Conservation (phyloP, 2,888 invertebrate genomes). For the Cotesia congregata region DNA sequence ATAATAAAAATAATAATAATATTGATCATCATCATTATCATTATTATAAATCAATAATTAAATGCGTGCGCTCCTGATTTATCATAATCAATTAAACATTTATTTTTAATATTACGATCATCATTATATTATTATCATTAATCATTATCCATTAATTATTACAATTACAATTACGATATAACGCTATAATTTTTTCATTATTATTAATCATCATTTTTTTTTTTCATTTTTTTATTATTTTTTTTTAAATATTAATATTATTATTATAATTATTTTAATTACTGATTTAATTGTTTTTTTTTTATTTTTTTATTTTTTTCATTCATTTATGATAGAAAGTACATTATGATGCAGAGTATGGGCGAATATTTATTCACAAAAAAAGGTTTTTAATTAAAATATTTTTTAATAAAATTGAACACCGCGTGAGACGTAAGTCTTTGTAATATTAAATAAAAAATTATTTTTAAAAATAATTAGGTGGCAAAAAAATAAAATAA, state of each 20-base stretch:
- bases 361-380: slow-evolving; percentile 54
- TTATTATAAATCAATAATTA: slow-evolving; percentile 61
- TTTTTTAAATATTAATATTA: slow-evolving; percentile 7
- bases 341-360: slow-evolving; percentile 60
- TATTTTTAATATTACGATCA: slow-evolving; percentile 53
- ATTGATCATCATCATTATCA: slow-evolving; percentile 39
- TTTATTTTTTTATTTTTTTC: slow-evolving; percentile 53
- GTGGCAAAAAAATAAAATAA: slow-evolving; percentile 14
- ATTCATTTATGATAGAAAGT: slow-evolving; percentile 62
- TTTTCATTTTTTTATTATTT: slow-evolving; percentile 40
- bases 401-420: slow-evolving; percentile 43
- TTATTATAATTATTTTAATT: slow-evolving; percentile 41
- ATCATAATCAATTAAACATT: slow-evolving; percentile 63
- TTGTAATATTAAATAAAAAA: slow-evolving; percentile 35
- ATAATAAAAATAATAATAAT: slow-evolving; percentile 26
- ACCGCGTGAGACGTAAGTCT: slow-evolving; percentile 53
- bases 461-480: slow-evolving; percentile 4
- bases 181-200: slow-evolving; percentile 63
- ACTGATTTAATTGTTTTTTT: slow-evolving; percentile 36
- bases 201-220: slow-evolving; percentile 44
- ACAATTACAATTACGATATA: slow-evolving; percentile 68
- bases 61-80: slow-evolving; percentile 62
- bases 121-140: slow-evolving; percentile 59
- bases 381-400: slow-evolving; percentile 38
- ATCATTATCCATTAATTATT: slow-evolving; percentile 68